phyloP scores from a whole-genome alignment of 2,888 invertebrate genomes.

The Aphidoletes aphidimyza region DNA sequence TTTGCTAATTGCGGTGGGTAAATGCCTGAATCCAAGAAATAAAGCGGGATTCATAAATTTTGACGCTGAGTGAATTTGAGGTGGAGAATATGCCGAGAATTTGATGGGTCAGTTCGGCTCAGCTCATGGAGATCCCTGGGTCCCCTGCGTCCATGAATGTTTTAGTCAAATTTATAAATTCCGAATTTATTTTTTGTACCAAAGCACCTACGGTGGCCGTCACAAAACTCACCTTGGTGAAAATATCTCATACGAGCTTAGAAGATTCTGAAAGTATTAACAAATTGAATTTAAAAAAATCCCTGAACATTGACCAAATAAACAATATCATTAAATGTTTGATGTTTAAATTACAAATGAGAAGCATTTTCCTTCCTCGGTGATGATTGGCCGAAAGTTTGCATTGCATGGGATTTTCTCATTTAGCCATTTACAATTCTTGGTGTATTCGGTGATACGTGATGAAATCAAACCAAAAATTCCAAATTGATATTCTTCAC shows the following conservation, averaged over 20 bases:
- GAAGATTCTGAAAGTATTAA: background rate
- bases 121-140: too few relatives aligned
- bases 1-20: too few relatives aligned
- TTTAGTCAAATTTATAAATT: too few relatives aligned
- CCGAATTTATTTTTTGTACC: too few relatives aligned
- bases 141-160: too few relatives aligned
- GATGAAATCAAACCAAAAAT: background rate
- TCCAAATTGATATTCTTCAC: slow-evolving; percentile 31
- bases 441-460: background rate
- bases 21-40: too few relatives aligned
- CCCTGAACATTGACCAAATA: background rate
- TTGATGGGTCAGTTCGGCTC: too few relatives aligned
- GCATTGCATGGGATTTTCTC: slow-evolving; percentile 26
- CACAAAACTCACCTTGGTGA: slow-evolving; percentile 8
- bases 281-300: background rate
- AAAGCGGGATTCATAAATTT: too few relatives aligned
- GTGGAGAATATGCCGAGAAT: too few relatives aligned
- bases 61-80: too few relatives aligned
- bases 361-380: slow-evolving; percentile 15
- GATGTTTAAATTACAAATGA: background rate
- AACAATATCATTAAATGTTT: background rate
- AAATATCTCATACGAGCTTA: slow-evolving; percentile 19
- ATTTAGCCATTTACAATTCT: background rate
- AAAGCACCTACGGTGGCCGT: too few relatives aligned
- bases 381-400: slow-evolving; percentile 14